A percentile compares a stretch with the other conserved stretches of the same genome.
Evolutionary conservation across 2,797 vertebrate genomes (phyloP).

Genomic region (Telmatherina bonti): DNA sequence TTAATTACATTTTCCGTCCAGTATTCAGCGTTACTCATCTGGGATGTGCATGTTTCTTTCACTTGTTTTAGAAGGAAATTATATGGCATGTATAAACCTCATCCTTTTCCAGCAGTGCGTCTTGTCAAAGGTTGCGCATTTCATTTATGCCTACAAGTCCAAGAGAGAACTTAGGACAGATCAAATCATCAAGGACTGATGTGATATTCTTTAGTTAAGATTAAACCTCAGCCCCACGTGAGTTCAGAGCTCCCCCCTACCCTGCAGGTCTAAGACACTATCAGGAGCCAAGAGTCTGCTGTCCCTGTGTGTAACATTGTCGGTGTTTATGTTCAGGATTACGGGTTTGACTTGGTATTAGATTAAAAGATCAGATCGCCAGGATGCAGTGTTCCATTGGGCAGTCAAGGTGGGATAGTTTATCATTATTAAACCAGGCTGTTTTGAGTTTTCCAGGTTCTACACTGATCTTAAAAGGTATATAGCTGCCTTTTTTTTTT

Average conservation of each 20-base stretch:
- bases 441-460: not conserved
- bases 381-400: conserved; percentile 7
- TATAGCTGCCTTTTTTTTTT: not conserved
- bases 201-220: conserved; percentile 55
- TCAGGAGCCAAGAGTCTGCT: conserved; percentile 35
- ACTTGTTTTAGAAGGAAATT: too few species aligned
- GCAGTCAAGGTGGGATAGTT: conserved; percentile 41
- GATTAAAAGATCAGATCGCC: conserved; percentile 49
- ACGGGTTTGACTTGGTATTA: conserved; percentile 31
- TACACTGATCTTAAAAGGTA: not conserved
- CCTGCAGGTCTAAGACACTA: conserved; percentile 46
- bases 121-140: not conserved
- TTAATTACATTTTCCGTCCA: too few species aligned
- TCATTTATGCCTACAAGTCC: conserved; percentile 10
- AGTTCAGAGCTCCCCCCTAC: conserved; percentile 1
- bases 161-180: conserved; percentile 16
- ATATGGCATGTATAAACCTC: too few species aligned
- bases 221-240: conserved; percentile 51
- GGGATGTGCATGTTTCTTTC: too few species aligned
- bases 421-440: conserved; percentile 12
- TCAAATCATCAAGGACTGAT: conserved; percentile 39
- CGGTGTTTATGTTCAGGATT: conserved; percentile 51
- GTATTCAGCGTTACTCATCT: too few species aligned
- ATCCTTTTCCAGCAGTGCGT: not conserved
- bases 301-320: conserved; percentile 32